These are phyloP conservation scores for Poecilia wingei DNA, from an alignment of 2,797 vertebrate species.

Conservation along the genomic window DNA sequence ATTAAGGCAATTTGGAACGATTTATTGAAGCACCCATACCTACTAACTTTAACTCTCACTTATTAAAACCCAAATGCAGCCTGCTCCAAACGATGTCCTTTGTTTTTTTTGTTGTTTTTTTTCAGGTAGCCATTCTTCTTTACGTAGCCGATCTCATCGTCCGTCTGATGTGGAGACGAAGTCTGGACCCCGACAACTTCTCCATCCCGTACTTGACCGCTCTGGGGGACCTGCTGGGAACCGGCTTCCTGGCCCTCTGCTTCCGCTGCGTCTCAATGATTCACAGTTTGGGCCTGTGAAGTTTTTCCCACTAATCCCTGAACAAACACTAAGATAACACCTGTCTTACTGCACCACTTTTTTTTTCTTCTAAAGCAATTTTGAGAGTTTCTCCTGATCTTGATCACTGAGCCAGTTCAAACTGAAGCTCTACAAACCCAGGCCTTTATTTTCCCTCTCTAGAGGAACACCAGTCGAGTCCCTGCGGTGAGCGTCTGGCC, in stretches of 20 bases:
- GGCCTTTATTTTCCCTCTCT: neutral
- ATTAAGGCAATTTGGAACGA: neutral
- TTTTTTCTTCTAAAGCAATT: constrained; percentile 40
- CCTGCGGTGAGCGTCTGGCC: neutral
- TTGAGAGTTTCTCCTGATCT: constrained; percentile 19
- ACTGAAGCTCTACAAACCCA: neutral
- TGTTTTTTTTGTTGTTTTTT: neutral
- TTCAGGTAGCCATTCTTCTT: constrained; percentile 90
- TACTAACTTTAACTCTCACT: neutral
- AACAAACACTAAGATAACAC: constrained; percentile 13
- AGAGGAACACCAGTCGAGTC: neutral
- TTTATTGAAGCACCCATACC: neutral
- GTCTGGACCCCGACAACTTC: constrained; percentile 94
- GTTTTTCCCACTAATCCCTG: too few species aligned
- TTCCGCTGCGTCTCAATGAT: constrained; percentile 82
- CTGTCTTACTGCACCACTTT: constrained; percentile 15
- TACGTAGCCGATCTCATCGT: constrained; percentile 91
- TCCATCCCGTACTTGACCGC: constrained; percentile 98
- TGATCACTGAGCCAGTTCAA: constrained; percentile 15
- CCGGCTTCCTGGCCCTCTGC: constrained; percentile 88
- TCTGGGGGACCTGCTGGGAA: constrained; percentile 93
- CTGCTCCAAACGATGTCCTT: neutral
- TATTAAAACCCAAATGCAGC: neutral
- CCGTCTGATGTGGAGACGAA: constrained; percentile 88
- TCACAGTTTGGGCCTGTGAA: constrained; percentile 72